A percentile compares a stretch with the other conserved stretches of the same genome.
phyloP scores from a whole-genome alignment of 2,797 vertebrate genomes.

The Buceros bicornis region DNA sequence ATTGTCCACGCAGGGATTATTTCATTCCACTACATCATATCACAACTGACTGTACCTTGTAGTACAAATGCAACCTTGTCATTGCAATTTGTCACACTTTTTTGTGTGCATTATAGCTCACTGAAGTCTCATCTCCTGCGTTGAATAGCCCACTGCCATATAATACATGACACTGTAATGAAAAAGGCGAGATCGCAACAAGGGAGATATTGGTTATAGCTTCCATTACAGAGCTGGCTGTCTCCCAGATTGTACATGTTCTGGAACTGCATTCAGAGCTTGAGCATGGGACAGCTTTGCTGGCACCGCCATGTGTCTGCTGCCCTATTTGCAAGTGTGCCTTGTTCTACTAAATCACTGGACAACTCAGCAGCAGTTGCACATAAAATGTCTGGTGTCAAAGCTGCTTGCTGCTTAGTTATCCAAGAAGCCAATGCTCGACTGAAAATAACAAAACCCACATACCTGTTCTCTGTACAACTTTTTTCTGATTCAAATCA shows the following conservation, averaged over 20 bases:
- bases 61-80: conserved; percentile 70
- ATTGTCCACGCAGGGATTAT: conserved; percentile 54
- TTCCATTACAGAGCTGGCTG: neutral
- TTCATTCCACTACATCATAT: conserved; percentile 63
- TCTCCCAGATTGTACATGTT: neutral
- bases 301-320: neutral
- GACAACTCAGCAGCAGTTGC: neutral
- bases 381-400: neutral
- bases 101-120: conserved; percentile 65
- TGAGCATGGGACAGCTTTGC: neutral
- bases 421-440: neutral
- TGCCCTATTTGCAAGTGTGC: neutral
- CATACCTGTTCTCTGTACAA: neutral
- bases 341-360: neutral
- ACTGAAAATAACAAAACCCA: neutral
- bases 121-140: conserved; percentile 56
- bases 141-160: conserved; percentile 59
- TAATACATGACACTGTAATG: conserved; percentile 53
- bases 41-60: conserved; percentile 52
- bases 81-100: conserved; percentile 65
- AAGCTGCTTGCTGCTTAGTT: neutral
- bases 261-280: neutral
- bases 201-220: conserved; percentile 34
- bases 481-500: neutral
- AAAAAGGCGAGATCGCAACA: conserved; percentile 56